Conservation (phyloP, 1,140 invertebrate genomes). For the Zaprionus lachaisei region DNA sequence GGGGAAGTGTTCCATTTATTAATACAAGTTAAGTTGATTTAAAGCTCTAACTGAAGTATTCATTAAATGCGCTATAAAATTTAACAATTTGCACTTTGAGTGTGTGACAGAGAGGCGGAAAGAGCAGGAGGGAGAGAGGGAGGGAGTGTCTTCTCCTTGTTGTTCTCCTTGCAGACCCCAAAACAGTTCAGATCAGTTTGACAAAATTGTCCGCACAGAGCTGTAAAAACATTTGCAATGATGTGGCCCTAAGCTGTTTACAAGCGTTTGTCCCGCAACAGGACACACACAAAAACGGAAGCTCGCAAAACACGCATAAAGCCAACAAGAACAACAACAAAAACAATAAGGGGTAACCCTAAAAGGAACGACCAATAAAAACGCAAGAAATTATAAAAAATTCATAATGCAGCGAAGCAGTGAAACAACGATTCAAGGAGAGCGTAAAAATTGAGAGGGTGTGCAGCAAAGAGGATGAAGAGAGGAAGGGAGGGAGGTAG, state of each 20-base stretch:
- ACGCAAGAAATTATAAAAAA: slow-evolving; percentile 73
- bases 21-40: not conserved
- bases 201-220: slow-evolving; percentile 32
- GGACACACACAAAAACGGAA: not conserved
- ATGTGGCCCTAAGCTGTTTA: slow-evolving; percentile 71
- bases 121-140: no score
- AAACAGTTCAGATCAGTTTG: slow-evolving; percentile 32
- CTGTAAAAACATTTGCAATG: slow-evolving; percentile 71
- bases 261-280: slow-evolving; percentile 45
- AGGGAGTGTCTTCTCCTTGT: not conserved
- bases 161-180: not conserved
- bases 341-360: slow-evolving; percentile 25
- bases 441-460: not conserved
- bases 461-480: not conserved
- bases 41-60: not conserved
- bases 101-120: not conserved
- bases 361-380: slow-evolving; percentile 60
- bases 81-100: not conserved
- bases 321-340: slow-evolving; percentile 23
- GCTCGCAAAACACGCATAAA: slow-evolving; percentile 33
- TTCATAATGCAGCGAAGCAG: slow-evolving; percentile 74
- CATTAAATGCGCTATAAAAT: not conserved
- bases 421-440: slow-evolving; percentile 27
- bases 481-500: no score
- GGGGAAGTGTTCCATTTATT: not conserved